These are phyloP conservation scores for Drosophila mauritiana DNA, from an alignment of 1,140 invertebrate species.

Conservation along the genomic window DNA sequence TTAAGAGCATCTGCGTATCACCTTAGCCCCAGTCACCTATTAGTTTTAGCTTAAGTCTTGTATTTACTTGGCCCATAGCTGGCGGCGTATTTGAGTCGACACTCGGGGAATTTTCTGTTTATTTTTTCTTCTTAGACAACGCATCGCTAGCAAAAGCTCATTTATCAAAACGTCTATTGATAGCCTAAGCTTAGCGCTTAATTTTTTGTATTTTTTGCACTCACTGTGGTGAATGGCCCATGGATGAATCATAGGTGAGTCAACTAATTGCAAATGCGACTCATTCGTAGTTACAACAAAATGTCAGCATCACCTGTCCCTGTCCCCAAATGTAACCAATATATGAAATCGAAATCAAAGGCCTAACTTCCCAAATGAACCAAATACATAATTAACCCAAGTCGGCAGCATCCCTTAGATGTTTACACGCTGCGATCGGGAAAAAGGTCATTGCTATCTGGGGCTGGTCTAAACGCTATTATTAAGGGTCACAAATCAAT, in stretches of 20 bases:
- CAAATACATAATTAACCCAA: slow-evolving; percentile 73
- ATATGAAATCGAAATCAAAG: slow-evolving; percentile 1
- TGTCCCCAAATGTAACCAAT: not conserved
- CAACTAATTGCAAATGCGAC: slow-evolving; percentile 54
- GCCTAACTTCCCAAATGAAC: slow-evolving; percentile 17
- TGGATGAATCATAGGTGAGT: slow-evolving; percentile 65
- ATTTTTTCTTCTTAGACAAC: slow-evolving; percentile 53
- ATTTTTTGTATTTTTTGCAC: slow-evolving; percentile 43
- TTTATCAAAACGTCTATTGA: slow-evolving; percentile 79
- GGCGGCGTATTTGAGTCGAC: slow-evolving; percentile 61
- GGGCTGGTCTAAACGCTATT: slow-evolving; percentile 72
- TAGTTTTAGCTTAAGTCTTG: slow-evolving; percentile 49
- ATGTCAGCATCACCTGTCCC: slow-evolving; percentile 46
- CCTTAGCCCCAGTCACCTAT: slow-evolving; percentile 7
- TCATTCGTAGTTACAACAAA: slow-evolving; percentile 32
- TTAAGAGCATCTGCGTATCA: slow-evolving; percentile 24
- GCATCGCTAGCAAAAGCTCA: slow-evolving; percentile 60
- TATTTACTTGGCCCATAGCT: slow-evolving; percentile 77
- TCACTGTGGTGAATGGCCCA: slow-evolving; percentile 36
- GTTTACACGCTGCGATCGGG: slow-evolving; percentile 56
- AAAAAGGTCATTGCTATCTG: slow-evolving; percentile 72
- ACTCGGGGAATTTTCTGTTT: slow-evolving; percentile 58
- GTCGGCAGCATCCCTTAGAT: slow-evolving; percentile 74
- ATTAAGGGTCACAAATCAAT: slow-evolving; percentile 83
- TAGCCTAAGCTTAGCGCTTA: slow-evolving; percentile 49